These are phyloP conservation scores for Pipistrellus pipistrellus DNA, from an alignment of 2,797 vertebrate species.

Conservation along the genomic window DNA sequence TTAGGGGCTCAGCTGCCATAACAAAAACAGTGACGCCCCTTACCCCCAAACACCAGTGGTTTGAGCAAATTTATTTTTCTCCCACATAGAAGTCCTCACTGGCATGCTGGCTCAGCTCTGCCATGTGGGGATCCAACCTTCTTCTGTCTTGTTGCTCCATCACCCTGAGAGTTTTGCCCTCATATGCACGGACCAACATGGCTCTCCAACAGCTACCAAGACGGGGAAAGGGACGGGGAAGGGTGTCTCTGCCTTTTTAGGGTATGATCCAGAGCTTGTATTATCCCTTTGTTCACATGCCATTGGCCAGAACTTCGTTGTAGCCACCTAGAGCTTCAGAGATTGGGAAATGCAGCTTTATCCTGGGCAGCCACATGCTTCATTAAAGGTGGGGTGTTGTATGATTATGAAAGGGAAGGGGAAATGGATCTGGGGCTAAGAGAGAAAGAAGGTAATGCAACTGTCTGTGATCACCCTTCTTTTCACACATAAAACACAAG, in stretches of 20 bases:
- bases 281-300: background rate
- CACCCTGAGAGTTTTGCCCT: background rate
- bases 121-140: background rate
- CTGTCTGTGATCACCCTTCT: background rate
- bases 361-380: background rate
- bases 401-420: background rate
- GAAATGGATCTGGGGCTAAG: background rate
- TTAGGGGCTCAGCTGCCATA: background rate
- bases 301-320: background rate
- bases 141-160: background rate
- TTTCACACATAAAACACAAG: background rate
- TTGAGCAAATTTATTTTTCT: background rate
- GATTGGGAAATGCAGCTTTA: background rate
- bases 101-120: background rate
- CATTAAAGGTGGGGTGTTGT: background rate
- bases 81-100: background rate
- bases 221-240: background rate
- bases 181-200: background rate
- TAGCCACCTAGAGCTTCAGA: background rate
- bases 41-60: background rate
- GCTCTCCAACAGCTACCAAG: background rate
- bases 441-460: background rate
- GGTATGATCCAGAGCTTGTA: background rate
- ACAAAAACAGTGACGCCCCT: background rate
- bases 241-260: background rate